Evolutionary conservation across 2,888 invertebrate species (phyloP).

Genomic region (Microplitis deprimator): DNA sequence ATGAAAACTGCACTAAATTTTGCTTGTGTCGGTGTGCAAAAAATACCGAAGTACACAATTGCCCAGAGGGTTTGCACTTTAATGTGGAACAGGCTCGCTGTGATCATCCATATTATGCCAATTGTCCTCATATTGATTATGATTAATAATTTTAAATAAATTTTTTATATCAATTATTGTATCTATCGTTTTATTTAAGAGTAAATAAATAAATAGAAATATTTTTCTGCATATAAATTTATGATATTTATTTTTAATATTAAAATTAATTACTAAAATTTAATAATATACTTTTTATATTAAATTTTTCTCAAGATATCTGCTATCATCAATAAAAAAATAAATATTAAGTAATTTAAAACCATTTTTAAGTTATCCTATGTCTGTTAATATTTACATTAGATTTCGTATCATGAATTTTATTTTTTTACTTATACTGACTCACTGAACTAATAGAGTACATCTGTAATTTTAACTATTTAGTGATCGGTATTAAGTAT

Average conservation of each 20-base stretch:
- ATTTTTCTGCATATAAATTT: too few relatives aligned
- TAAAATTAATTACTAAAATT: too few relatives aligned
- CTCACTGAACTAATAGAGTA: background rate
- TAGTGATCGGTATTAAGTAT: background rate
- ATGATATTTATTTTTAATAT: too few relatives aligned
- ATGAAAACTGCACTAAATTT: background rate
- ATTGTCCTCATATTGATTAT: too few relatives aligned
- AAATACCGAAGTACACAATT: background rate
- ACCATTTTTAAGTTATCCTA: background rate
- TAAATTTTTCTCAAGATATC: background rate
- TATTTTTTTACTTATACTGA: background rate
- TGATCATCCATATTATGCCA: too few relatives aligned
- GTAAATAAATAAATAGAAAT: too few relatives aligned
- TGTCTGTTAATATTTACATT: background rate
- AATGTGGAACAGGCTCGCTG: background rate
- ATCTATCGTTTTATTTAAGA: too few relatives aligned
- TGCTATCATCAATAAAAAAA: background rate
- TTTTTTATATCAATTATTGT: too few relatives aligned
- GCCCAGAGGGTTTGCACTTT: background rate
- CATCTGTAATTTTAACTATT: background rate
- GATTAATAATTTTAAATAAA: too few relatives aligned
- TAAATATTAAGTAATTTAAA: background rate
- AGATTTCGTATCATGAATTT: background rate
- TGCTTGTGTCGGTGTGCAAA: background rate
- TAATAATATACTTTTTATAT: background rate